Evolutionary conservation across 2,797 vertebrate species (phyloP), one percentile per base, ranked within the genome.

Genomic region (Sebastes minor): DNA sequence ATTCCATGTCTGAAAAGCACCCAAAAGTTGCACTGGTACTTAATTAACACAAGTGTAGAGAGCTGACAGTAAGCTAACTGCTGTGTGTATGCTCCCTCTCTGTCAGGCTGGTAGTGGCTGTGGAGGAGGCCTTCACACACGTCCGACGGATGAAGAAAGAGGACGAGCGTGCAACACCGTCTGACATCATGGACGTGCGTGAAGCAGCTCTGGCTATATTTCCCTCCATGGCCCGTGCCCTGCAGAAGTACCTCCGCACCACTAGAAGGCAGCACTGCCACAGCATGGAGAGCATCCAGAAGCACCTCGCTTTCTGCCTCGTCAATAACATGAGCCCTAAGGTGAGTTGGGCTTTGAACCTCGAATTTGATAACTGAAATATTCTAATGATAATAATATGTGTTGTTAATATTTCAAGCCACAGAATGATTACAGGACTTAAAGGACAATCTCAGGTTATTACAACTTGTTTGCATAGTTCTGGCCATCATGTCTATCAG

Each of bases 261-360:
- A 99, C 98, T 0, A 96, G 97, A 74, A 97, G 99, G 95, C 97
- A 99, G 75, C 97, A 99, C 92, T 98, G 97, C 91, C 98, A 99
- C 94, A 99, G 97, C 95, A 99, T 99, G 98, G 99, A 99, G 93
- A 98, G 97, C 92, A 99, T 99, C 90, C 96, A 99, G 93, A 97
- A 97, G 81, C 99, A 99, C 85, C 94, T 99, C 68, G 96, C 97
- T 27, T 98, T 98, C 95, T 99, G 98, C 91, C 96, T 99, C 76
- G 91, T 97, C 78, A 96, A 99, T 88, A 97, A 97, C 95, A 98
- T 99, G 98, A 98, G 97, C 67, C 97, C 98, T 20, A 99, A 99
- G 97, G 99, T 99, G 85, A 82, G 84, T n/a, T 23, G 10, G 9
- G 5, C 11, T 57, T 52, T 35, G 5, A 33, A 49, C 20, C 14